Conservation (phyloP, 2,113 vertebrate species). For the Lanius ludovicianus region DNA sequence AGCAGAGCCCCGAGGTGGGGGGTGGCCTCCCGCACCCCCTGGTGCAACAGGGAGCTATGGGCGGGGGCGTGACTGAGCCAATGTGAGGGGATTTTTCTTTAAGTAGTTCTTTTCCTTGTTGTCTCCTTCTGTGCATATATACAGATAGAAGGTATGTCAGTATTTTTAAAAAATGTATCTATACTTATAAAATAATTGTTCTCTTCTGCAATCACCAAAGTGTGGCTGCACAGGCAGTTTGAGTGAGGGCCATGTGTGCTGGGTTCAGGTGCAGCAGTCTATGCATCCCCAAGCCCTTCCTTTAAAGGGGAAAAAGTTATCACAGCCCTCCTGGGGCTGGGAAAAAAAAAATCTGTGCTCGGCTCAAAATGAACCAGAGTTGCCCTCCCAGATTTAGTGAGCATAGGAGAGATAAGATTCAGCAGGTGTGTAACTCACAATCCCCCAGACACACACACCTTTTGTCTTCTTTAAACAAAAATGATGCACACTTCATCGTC, state of each 20-base stretch:
- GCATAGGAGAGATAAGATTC: background rate
- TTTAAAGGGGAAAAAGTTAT: background rate
- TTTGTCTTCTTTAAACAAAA: background rate
- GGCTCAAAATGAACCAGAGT: background rate
- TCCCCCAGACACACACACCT: background rate
- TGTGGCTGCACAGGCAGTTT: background rate
- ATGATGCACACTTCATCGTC: background rate
- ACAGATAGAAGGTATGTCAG: too few species aligned
- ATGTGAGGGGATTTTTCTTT: background rate
- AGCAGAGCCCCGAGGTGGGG: background rate
- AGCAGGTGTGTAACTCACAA: background rate
- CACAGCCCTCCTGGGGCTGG: background rate
- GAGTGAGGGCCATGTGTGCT: rapidly evolving
- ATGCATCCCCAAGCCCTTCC: background rate
- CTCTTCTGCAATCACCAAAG: background rate
- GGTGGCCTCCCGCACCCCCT: background rate
- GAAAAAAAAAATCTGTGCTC: background rate
- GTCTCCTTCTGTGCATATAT: background rate
- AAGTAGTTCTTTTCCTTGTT: background rate
- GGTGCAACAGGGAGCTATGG: background rate
- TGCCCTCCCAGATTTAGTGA: background rate
- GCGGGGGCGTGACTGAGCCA: background rate
- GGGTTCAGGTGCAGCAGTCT: background rate
- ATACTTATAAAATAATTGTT: background rate
- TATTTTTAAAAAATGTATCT: rapidly evolving